phyloP scores from a whole-genome alignment of 2,888 invertebrate species.

The Cataglyphis rosenhaueri region DNA sequence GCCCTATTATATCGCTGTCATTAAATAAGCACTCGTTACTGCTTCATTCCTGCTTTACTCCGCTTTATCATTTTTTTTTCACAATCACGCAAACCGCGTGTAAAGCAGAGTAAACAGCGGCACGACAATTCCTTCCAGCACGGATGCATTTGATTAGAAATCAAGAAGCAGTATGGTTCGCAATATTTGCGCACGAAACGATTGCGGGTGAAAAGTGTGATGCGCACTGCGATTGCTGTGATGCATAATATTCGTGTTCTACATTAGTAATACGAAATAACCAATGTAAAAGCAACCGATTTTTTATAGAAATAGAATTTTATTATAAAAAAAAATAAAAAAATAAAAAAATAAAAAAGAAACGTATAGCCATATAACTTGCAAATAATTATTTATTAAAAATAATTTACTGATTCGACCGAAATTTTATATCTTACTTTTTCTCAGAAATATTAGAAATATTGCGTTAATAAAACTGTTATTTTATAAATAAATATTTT shows the following conservation, averaged over 20 bases:
- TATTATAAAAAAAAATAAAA: background rate
- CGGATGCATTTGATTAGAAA: constrained; percentile 54
- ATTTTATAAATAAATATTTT: background rate
- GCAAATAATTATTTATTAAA: background rate
- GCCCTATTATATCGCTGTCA: constrained; percentile 9
- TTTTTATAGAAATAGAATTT: background rate
- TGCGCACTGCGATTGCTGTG: constrained; percentile 45
- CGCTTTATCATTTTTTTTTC: constrained; percentile 37
- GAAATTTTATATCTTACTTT: background rate
- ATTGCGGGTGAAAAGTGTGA: constrained; percentile 33
- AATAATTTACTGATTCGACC: background rate
- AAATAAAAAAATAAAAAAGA: background rate
- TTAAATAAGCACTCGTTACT: constrained; percentile 46
- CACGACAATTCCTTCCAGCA: constrained; percentile 24
- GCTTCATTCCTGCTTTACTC: constrained; percentile 24
- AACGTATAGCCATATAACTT: background rate
- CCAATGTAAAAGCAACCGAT: background rate
- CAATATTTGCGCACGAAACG: constrained; percentile 54
- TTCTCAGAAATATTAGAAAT: background rate
- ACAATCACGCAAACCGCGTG: constrained; percentile 22
- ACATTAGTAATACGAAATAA: background rate
- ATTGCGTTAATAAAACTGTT: background rate
- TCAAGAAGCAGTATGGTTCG: constrained; percentile 39
- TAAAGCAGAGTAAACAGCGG: constrained; percentile 34
- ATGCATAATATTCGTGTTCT: background rate